Evolutionary conservation across 37 sponge, comb jelly and placozoan species (phyloP), one percentile per base, ranked within the genome.

Genomic region (Beroe ovata): DNA sequence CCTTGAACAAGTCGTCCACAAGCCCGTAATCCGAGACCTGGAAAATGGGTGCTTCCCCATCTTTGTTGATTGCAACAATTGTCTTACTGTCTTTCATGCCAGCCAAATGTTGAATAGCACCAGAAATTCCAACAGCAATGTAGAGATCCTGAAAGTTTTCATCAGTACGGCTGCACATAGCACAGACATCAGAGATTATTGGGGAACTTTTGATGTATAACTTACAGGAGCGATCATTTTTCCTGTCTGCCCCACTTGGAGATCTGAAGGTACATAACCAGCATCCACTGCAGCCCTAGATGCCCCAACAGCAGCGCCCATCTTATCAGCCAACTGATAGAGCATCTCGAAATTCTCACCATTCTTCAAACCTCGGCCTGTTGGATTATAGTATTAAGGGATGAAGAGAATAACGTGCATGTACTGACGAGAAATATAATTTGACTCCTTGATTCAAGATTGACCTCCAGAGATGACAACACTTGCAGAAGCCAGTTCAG

Each of bases 11-110:
- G 84, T 99, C 99, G 64, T 91, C 99, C 64, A 99, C 99, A 26
- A 99, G 88, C 8, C 99, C 99, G 92, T 90, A 99, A 61, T 99
- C 99, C 59, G 99, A 92, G 29, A 99, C 99, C 94, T 99, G 96
- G 89, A 99, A 99, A 88, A 99, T 99, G 14, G 99, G 99, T 21
- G 99, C 99, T 66, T 99, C 99, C 3, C 94, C 91, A 40, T 99
- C 99, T 47, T 99, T 99, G 90, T 99, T 99, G 88, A 99, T 95
- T 40, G 96, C 96, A 6, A 99, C 99, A 35, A 99, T 99, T 0
- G 94, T 95, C 92, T 99, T 99, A 88, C 99, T 99, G 92, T 99
- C 99, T 88, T 99, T 99, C 99, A 99, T 99, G 8, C 99, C 99
- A 63, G 99, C 99, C 58, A 99, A 90, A 60, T 99, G 99, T 64